Conservation (phyloP, 1,140 invertebrate species). For the Ceratitis capitata region DNA sequence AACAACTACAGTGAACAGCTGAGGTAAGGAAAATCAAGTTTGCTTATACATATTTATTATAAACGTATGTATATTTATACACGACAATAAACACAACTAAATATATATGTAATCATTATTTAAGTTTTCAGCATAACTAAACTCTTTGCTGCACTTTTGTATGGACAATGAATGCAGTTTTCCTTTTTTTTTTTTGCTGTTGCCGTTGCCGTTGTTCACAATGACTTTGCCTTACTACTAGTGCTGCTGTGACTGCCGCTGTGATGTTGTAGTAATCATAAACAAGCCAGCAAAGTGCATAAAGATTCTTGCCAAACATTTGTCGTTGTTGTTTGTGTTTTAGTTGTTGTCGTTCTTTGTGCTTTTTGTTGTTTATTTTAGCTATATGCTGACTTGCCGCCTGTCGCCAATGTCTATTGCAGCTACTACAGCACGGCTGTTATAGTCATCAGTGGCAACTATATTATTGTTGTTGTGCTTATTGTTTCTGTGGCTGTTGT, state of each 20-base stretch:
- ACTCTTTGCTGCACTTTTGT: neutral
- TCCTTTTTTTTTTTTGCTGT: neutral
- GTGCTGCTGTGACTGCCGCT: neutral
- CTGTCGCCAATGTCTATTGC: conserved; percentile 16
- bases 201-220: neutral
- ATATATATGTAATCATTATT: neutral
- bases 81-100: neutral
- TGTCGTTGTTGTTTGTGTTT: neutral
- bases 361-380: neutral
- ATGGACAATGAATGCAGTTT: neutral
- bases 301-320: conserved; percentile 16
- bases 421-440: neutral
- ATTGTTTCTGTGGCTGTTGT: neutral
- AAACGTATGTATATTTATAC: neutral
- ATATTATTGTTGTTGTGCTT: neutral
- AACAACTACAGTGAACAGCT: neutral
- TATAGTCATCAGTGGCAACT: neutral
- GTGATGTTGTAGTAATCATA: no score
- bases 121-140: neutral
- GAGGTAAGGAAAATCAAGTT: neutral
- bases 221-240: neutral
- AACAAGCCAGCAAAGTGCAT: neutral
- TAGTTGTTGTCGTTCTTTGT: neutral
- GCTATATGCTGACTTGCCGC: neutral
- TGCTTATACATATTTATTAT: neutral